Evolutionary conservation across 2,113 vertebrate species (phyloP), one percentile per base, ranked within the genome.

Genomic region (Ammodytes dubius): DNA sequence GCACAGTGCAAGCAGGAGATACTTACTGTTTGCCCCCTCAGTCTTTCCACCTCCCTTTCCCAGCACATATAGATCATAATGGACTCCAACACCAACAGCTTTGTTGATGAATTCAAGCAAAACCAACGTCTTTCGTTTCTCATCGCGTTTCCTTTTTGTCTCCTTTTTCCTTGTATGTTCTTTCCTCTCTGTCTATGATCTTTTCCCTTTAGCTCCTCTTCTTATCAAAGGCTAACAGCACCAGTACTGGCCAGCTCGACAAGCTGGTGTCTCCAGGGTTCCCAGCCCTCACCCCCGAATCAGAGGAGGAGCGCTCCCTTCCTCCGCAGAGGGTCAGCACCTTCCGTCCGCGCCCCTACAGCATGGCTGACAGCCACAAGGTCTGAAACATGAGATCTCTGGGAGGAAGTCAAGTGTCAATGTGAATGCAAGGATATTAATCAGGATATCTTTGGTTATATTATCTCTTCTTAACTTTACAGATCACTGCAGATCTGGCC

Each of bases 321-420:
- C 90, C 93, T 40, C 91, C 93, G 0, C 95, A 94, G 53, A 94
- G 95, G 66, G 87, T 95, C 84, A 95, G 95, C 88, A 94, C 94
- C 49, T 95, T 96, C 89, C 94, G 96, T 17, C 96, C 95, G 0
- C 94, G 96, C 19, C 96, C 96, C 0, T 97, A 96, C 93, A 97
- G 96, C 92, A 96, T 97, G 96, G 93, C 96, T 0, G 96, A 96
- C 87, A 94, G 91, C 87, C 91, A 91, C 83, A 93, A 94, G 90
- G 85, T 91, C 78, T 90, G 90, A 77, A 47, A 66, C 68, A 45
- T 39, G 27, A 83, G 67, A 45, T 35, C 45, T 47, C 39, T 70
- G 61, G 43, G 54, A 53, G 12, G 40, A 71, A 47, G 52, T 67
- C n/a, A 60, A 45, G 57, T 58, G 15, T 63, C 46, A 49, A 15